These are phyloP conservation scores for Sebastes steindachneri DNA, from an alignment of 2,797 vertebrate genomes.

Conservation along the genomic window DNA sequence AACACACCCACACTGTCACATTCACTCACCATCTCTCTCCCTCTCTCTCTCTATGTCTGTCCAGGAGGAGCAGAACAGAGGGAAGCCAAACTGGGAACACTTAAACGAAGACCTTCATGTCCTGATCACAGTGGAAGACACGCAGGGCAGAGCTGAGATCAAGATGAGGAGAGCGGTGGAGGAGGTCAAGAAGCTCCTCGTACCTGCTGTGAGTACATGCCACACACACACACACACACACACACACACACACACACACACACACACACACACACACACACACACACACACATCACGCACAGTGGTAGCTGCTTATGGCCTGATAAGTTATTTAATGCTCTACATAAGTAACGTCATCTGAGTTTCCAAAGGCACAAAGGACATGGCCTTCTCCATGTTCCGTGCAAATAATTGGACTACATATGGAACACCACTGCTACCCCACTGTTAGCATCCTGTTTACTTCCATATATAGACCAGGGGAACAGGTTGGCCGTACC, in stretches of 20 bases:
- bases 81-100: slow-evolving; percentile 90
- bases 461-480: slow-evolving; percentile 59
- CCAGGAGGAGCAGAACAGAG: slow-evolving; percentile 89
- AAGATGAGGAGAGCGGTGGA: slow-evolving; percentile 89
- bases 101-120: slow-evolving; percentile 89
- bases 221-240: not conserved
- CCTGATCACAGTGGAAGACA: slow-evolving; percentile 88
- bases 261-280: not conserved
- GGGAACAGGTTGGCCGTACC: slow-evolving; percentile 66
- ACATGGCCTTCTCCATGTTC: slow-evolving; percentile 1
- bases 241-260: not conserved
- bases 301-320: not conserved
- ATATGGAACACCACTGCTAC: slow-evolving; percentile 54
- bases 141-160: slow-evolving; percentile 86
- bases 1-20: slow-evolving; percentile 64
- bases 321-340: not conserved
- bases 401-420: slow-evolving; percentile 26
- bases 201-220: slow-evolving; percentile 85
- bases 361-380: not conserved
- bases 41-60: slow-evolving; percentile 9
- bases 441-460: slow-evolving; percentile 71
- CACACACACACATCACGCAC: not conserved
- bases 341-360: not conserved
- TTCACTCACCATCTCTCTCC: slow-evolving; percentile 51
- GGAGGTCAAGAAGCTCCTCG: slow-evolving; percentile 89